Evolutionary conservation across 2,888 invertebrate genomes (phyloP).

Genomic region (Amblyjoppa proteus): DNA sequence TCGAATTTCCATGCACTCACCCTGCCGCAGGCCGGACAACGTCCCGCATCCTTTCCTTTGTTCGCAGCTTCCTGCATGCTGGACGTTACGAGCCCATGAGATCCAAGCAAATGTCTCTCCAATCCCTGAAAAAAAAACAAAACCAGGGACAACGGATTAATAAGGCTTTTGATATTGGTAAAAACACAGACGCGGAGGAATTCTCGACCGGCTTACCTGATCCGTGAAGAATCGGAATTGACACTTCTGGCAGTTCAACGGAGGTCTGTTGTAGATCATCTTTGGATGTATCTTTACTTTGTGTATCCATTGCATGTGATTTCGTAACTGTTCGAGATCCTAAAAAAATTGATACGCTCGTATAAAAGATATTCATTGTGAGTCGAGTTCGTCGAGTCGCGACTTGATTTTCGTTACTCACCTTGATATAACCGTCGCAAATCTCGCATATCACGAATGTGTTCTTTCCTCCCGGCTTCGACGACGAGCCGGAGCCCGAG

Average conservation of each 20-base stretch:
- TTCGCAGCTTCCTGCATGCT: conserved; percentile 98
- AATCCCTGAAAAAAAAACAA: conserved; percentile 89
- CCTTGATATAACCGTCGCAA: conserved; percentile 97
- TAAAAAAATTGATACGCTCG: conserved; percentile 70
- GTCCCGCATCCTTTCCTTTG: conserved; percentile 96
- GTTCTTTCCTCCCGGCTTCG: conserved; percentile 88
- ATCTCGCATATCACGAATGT: conserved; percentile 98
- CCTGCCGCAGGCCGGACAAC: conserved; percentile 97
- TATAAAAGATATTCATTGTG: background rate
- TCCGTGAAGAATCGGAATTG: conserved; percentile 98
- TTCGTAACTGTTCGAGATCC: conserved; percentile 96
- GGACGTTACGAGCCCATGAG: conserved; percentile 97
- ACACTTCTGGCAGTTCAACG: conserved; percentile 98
- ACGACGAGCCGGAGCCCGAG: conserved; percentile 82
- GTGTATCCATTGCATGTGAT: conserved; percentile 99
- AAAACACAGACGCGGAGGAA: background rate
- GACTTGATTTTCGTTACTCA: conserved; percentile 69
- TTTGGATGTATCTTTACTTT: conserved; percentile 98
- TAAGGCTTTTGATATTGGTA: no score
- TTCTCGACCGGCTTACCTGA: conserved; percentile 80
- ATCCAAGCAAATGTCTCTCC: conserved; percentile 96
- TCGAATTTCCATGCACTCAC: conserved; percentile 86
- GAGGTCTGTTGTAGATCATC: conserved; percentile 97
- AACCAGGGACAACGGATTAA: background rate
- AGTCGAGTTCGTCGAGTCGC: background rate